Conservation (phyloP, 2,797 vertebrate species). For the Amphiprion clarkii region DNA sequence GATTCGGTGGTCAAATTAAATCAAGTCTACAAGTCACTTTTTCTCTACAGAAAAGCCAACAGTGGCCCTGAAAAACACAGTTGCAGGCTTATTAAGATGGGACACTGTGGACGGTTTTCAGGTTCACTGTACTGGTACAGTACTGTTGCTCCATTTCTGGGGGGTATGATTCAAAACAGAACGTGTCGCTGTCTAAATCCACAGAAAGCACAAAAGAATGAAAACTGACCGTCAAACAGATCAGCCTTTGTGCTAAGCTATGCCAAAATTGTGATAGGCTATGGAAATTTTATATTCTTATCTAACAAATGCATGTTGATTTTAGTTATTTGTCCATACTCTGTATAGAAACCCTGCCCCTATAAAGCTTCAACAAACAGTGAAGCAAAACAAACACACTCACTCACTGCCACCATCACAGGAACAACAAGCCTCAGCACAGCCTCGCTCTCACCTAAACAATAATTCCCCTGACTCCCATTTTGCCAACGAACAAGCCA, state of each 20-base stretch:
- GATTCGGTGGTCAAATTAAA: conserved; percentile 16
- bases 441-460: conserved; percentile 3
- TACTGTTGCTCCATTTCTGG: background rate
- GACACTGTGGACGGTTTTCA: conserved; percentile 6
- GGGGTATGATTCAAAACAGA: conserved; percentile 5
- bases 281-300: background rate
- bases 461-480: conserved; percentile 2
- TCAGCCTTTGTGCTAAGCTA: conserved; percentile 1
- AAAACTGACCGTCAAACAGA: conserved; percentile 3
- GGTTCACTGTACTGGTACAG: conserved; percentile 5
- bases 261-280: too few relatives aligned
- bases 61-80: background rate
- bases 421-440: conserved; percentile 20
- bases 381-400: conserved; percentile 25
- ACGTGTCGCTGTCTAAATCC: conserved; percentile 3
- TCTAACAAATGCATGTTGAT: background rate
- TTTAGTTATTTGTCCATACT: background rate
- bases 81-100: conserved; percentile 7
- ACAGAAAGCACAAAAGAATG: conserved; percentile 9
- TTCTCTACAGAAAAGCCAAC: conserved; percentile 13
- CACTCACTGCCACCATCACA: background rate
- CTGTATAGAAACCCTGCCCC: background rate
- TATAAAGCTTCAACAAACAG: background rate
- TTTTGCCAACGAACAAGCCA: conserved; percentile 20
- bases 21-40: conserved; percentile 5